Conservation (phyloP, 2,888 invertebrate species). For the Dryomyza anilis region DNA sequence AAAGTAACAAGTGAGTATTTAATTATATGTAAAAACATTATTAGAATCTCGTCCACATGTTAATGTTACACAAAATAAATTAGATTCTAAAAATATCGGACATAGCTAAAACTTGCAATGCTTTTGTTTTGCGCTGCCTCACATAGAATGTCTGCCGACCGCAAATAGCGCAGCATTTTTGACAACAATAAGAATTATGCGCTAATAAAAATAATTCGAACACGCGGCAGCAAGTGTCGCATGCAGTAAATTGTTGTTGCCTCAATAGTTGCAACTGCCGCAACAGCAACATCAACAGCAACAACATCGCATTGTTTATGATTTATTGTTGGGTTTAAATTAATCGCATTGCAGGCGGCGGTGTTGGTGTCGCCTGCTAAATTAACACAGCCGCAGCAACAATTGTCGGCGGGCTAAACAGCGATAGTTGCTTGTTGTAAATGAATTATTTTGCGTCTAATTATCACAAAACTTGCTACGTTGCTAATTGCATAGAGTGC, state of each 20-base stretch:
- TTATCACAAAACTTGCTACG: conserved; percentile 30
- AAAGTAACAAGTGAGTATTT: too few relatives aligned
- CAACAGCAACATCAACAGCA: too few relatives aligned
- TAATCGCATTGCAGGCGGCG: conserved; percentile 20
- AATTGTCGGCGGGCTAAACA: conserved; percentile 1
- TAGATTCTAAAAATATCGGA: too few relatives aligned
- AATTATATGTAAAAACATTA: too few relatives aligned
- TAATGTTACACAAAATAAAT: too few relatives aligned
- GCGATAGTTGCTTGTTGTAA: conserved; percentile 34
- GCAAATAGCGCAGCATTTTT: background rate
- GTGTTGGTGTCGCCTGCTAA: conserved; percentile 7
- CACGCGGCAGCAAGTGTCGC: conserved; percentile 17
- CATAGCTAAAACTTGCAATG: too few relatives aligned
- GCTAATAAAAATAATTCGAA: conserved; percentile 12
- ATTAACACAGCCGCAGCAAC: background rate
- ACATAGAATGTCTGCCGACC: conserved; percentile 12
- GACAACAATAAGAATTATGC: conserved; percentile 22
- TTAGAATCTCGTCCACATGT: too few relatives aligned
- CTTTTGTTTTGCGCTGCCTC: background rate
- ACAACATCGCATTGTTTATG: conserved; percentile 2
- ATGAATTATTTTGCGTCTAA: conserved; percentile 41
- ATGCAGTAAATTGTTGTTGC: background rate
- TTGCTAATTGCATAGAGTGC: too few relatives aligned
- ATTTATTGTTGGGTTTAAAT: conserved; percentile 14
- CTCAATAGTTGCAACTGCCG: background rate